phyloP scores from a whole-genome alignment of 2,113 vertebrate species.

The Pygoscelis antarcticus region DNA sequence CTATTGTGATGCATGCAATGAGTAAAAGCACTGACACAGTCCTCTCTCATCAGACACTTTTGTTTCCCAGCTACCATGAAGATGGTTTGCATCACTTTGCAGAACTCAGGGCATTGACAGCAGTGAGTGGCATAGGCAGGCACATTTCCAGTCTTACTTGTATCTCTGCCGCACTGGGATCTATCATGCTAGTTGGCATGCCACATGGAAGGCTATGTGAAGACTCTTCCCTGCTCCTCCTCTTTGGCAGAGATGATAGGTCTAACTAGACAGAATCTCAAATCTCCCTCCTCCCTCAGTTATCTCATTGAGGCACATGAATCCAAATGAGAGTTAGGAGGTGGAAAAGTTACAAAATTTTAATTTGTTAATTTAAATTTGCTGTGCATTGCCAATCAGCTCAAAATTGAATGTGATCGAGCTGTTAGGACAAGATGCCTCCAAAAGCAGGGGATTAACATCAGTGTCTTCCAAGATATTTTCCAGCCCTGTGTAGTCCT shows the following conservation, averaged over 20 bases:
- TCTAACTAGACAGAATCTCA: background rate
- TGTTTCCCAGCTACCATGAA: background rate
- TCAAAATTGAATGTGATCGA: background rate
- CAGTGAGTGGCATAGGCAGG: background rate
- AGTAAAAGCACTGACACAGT: background rate
- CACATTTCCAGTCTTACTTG: background rate
- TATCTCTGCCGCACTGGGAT: background rate
- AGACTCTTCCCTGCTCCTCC: background rate
- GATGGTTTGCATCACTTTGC: background rate
- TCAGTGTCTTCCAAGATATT: background rate
- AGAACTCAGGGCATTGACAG: background rate
- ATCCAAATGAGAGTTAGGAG: background rate
- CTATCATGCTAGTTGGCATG: background rate
- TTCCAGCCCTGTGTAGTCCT: background rate
- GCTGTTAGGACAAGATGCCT: background rate
- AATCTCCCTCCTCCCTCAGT: background rate
- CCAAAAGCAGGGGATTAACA: background rate
- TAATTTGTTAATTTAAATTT: background rate
- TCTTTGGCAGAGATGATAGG: background rate
- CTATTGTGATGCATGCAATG: rapidly evolving
- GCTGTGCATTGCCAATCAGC: background rate
- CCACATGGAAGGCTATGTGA: background rate
- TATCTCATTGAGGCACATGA: background rate
- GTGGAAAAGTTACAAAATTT: background rate
- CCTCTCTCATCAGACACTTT: background rate